phyloP scores from a whole-genome alignment of 2,797 vertebrate genomes.

The Distichodus sexfasciatus region DNA sequence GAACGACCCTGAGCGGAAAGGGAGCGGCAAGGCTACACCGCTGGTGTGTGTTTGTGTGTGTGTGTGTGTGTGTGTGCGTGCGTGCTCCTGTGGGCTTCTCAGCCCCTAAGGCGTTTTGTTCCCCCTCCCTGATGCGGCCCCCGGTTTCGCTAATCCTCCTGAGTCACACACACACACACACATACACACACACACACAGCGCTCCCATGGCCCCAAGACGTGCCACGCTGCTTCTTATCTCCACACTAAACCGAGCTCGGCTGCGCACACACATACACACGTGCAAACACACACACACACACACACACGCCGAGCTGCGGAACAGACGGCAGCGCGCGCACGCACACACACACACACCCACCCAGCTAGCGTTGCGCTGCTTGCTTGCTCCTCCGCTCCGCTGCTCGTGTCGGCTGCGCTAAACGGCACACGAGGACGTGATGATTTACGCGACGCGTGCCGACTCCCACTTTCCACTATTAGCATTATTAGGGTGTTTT shows the following conservation, averaged over 20 bases:
- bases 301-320: not conserved
- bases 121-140: conserved; percentile 57
- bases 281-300: conserved; percentile 4
- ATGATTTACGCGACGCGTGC: too few species aligned
- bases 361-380: conserved; percentile 8
- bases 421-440: too few species aligned
- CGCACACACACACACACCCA: conserved; percentile 11
- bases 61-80: conserved; percentile 14
- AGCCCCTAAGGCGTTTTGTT: conserved; percentile 50
- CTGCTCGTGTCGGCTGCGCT: not conserved
- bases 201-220: conserved; percentile 34
- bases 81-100: conserved; percentile 44
- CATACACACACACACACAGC: not conserved
- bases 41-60: conserved; percentile 28
- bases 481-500: too few species aligned
- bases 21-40: conserved; percentile 1
- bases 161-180: conserved; percentile 17
- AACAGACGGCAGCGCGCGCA: conserved; percentile 15
- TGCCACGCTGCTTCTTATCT: conserved; percentile 50
- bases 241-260: conserved; percentile 38
- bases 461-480: too few species aligned
- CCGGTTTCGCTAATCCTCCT: conserved; percentile 51
- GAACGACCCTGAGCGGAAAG: not conserved
- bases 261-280: conserved; percentile 27
- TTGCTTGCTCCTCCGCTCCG: conserved; percentile 14